Base-by-base conservation (phyloP, 2,113 vertebrate genomes). In the Pelvicachromis taeniatus region DNA sequence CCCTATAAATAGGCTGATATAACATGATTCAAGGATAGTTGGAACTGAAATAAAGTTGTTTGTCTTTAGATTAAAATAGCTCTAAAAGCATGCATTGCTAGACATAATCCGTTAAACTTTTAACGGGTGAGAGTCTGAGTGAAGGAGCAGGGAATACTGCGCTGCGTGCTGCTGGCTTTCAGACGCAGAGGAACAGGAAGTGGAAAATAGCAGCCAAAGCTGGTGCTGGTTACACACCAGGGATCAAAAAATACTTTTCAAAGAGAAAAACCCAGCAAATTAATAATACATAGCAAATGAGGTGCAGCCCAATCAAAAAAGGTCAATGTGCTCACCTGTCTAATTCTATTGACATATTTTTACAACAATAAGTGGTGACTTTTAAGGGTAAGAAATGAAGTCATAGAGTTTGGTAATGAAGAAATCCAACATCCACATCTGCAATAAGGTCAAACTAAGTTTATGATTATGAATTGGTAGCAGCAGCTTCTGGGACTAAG, bases 121-220 rank as follows among this genome's bases (percentile, higher is more conserved):
- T 42, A 26, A 26, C 16, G 29, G 42, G 23, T 75, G 68, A 50
- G 42, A 31, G 23, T 26, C 10, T 50, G 26, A 31, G 16, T 50
- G 42, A 50, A 13, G 26, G 42, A 50, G 45, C 0, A 50, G 42
- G 23, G 1, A 19, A 3, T 50, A 13, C 26, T 75, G 42, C 1
- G 42, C 68, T 29, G 42, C 9, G 3, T 70, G 38, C 42, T 29
- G 21, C 40, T 29, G 21, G 65, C 13, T 48, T 48, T 23, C 23
- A 4, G 21, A 11, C 1, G 2, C 42, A 31, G 0, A 3, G 0
- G 6, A 5, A 4, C 0, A 31, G 19, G 68, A 50, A 50, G 29
- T 4, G 42, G 40, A 73, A 29, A 73, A 29, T 26, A 29, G 42
- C 23, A 73, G 23, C 42, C 19, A 73, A 73, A 75, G 6, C 42